Percentiles rank a stretch among this genome's conserved stretches.
phyloP scores from a whole-genome alignment of 2,113 vertebrate species.

The Oplegnathus fasciatus region DNA sequence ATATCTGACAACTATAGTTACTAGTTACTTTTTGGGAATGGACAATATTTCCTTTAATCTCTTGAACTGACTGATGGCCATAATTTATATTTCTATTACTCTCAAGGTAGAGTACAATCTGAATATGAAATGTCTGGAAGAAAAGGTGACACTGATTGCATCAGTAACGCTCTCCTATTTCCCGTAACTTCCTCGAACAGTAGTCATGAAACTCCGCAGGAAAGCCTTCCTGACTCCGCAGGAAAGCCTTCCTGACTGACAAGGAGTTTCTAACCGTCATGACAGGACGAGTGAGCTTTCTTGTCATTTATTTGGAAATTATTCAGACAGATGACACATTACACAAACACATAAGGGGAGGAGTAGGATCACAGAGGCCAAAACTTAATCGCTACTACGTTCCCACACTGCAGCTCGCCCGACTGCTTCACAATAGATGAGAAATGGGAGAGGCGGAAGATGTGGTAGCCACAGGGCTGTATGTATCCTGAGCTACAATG shows the following conservation, averaged over 20 bases:
- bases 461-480: constrained; percentile 29
- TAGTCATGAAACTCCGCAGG: neutral
- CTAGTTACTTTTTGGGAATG: too few species aligned
- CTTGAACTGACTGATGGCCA: neutral
- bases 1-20: too few species aligned
- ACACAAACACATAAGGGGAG: neutral
- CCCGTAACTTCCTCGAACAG: neutral
- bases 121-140: neutral
- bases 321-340: constrained; percentile 39
- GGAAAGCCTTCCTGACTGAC: constrained; percentile 1
- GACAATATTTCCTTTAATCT: too few species aligned
- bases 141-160: neutral
- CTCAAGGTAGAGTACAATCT: neutral
- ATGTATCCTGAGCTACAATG: constrained; percentile 19
- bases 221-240: neutral
- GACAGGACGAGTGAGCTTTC: neutral
- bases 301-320: constrained; percentile 21
- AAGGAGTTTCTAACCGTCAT: neutral
- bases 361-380: neutral
- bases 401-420: constrained; percentile 38
- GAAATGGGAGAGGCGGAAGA: constrained; percentile 34
- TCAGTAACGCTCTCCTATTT: neutral
- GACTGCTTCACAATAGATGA: constrained; percentile 27
- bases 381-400: constrained; percentile 3
- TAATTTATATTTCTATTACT: neutral